phyloP scores from a whole-genome alignment of 92 coral and sea anemone species.

The Galaxea fascicularis region DNA sequence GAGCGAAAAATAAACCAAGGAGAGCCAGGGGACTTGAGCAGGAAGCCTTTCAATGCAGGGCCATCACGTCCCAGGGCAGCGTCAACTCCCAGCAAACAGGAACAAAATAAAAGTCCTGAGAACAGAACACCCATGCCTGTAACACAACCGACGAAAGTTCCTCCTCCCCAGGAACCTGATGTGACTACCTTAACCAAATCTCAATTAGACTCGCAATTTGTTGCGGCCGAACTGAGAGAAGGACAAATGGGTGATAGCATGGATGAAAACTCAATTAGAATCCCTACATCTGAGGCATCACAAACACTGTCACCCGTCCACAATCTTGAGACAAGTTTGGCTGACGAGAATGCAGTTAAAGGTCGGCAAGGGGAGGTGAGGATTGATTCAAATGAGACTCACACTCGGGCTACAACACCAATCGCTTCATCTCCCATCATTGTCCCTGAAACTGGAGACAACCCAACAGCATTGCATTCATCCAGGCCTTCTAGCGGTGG shows the following conservation, averaged over 20 bases:
- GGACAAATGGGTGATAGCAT: background rate
- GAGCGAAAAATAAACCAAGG: constrained; percentile 28
- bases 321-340: background rate
- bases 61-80: constrained; percentile 48
- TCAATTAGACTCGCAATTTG: constrained; percentile 11
- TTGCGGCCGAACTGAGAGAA: background rate
- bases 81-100: constrained; percentile 23
- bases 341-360: background rate
- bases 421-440: background rate
- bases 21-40: constrained; percentile 45
- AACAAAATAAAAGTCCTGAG: background rate
- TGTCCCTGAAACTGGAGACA: background rate
- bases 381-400: background rate
- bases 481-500: background rate
- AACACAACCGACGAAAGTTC: constrained; percentile 6
- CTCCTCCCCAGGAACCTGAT: background rate
- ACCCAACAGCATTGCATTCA: background rate
- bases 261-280: background rate
- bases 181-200: constrained; percentile 1
- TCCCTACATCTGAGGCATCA: background rate
- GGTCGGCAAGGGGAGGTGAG: background rate
- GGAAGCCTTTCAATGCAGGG: constrained; percentile 57
- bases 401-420: background rate
- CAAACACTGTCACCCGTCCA: background rate
- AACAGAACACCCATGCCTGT: background rate